Base-by-base conservation (phyloP, 2,888 invertebrate genomes). In the Pomacea canaliculata region DNA sequence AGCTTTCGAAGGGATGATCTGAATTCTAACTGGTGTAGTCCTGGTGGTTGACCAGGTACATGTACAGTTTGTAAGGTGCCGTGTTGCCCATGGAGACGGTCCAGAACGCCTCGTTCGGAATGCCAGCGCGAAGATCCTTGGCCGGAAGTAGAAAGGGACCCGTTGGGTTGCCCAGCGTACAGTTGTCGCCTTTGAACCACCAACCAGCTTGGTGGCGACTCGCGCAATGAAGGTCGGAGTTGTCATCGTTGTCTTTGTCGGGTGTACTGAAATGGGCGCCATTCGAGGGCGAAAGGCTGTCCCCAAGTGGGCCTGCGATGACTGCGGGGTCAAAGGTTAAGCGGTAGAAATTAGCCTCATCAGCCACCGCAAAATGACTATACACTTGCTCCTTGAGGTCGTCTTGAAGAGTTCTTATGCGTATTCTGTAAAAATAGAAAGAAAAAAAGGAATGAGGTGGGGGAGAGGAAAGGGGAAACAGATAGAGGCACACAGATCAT, bases 121-220 rank as follows among this genome's bases (percentile, higher is more conserved):
- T 60, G 27, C 66, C 66, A 8, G 19, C n/a, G 19, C 73, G 46
- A 23, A 60, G 37, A 23, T 68, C 66, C 18, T 74, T 62, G 18
- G 18, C n/a, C 2, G 77, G 74, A 37, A 51, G 51, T 48, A 77
- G 63, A 51, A 77, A 67, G 9, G 63, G 70, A 19, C 80, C 80
- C 9, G 73, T 80, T 5, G 80, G 80, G 46, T 80, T 80, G 65
- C 80, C 76, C 13, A 65, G 46, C n/a, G 76, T 68, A 66, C 80
- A 80, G 68, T 69, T 63, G n/a, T 68, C 18, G 9, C 69, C 67
- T 19, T 51, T 27, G 74, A 80, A 80, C 80, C 80, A 80, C 63
- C 73, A 80, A 4, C 80, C 80, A 5, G 70, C 76, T n/a, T 70
- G 48, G 75, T 76, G 74, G 4, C 48, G 9, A 48, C n/a, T 27